These are phyloP conservation scores for Pseudomyrmex flavicornis DNA, from an alignment of 1,140 invertebrate genomes.

Conservation along the genomic window DNA sequence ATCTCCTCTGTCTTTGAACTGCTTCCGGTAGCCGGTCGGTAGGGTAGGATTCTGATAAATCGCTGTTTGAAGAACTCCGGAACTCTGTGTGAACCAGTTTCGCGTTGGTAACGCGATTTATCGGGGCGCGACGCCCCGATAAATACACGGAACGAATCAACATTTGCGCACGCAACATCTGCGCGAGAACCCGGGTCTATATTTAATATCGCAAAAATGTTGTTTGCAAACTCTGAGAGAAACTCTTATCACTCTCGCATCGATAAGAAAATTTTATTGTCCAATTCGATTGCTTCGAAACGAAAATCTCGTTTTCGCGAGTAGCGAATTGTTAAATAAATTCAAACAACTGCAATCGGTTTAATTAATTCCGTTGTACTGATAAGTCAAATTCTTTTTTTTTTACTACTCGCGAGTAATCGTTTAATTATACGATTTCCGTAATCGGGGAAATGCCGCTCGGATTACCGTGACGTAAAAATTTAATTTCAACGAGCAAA, in stretches of 20 bases:
- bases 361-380: background rate
- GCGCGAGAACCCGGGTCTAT: background rate
- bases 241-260: background rate
- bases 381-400: background rate
- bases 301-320: background rate
- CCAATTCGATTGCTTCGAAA: background rate
- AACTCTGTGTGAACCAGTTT: background rate
- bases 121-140: background rate
- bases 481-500: slow-evolving; percentile 60
- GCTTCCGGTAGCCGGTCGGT: slow-evolving; percentile 1
- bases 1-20: slow-evolving; percentile 32
- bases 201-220: background rate
- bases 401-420: background rate
- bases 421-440: slow-evolving; percentile 18
- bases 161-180: background rate
- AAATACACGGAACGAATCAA: no score
- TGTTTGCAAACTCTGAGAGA: background rate
- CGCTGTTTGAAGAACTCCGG: slow-evolving; percentile 47
- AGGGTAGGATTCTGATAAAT: slow-evolving; percentile 54
- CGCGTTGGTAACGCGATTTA: slow-evolving; percentile 16
- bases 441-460: background rate
- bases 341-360: background rate
- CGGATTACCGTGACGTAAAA: background rate
- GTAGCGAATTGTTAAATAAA: background rate
- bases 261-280: background rate